phyloP scores from a whole-genome alignment of 2,888 invertebrate species.

The Andrena hattorfiana region DNA sequence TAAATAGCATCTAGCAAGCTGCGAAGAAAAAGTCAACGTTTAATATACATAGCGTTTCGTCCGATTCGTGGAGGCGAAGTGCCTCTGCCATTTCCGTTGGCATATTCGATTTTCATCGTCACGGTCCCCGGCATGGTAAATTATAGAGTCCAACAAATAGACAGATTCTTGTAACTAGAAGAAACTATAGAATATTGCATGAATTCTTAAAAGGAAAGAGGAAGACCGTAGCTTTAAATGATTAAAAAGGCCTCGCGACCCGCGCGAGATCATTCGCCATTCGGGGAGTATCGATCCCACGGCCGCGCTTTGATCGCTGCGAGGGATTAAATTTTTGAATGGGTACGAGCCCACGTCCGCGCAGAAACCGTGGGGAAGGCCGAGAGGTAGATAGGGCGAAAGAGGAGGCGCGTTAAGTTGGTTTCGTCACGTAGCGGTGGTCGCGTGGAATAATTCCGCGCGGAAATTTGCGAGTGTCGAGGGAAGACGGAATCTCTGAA shows the following conservation, averaged over 20 bases:
- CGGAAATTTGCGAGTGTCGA: constrained; percentile 21
- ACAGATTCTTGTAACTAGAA: too few species aligned
- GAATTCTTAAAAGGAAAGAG: not conserved
- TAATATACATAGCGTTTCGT: not conserved
- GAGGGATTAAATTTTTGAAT: constrained; percentile 24
- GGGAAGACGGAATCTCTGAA: constrained; percentile 15
- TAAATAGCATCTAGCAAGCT: constrained; percentile 12
- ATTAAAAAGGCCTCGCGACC: constrained; percentile 11
- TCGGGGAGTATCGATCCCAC: constrained; percentile 12
- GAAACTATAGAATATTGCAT: too few species aligned
- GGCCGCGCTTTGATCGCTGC: constrained; percentile 16
- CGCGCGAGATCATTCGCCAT: constrained; percentile 1
- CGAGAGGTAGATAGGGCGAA: too few species aligned
- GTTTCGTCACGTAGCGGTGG: constrained; percentile 38
- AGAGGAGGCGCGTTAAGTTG: not conserved
- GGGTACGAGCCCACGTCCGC: not conserved
- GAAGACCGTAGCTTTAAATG: constrained; percentile 6
- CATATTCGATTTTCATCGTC: too few species aligned
- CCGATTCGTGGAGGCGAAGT: not conserved
- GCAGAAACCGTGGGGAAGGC: not conserved
- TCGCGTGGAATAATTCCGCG: constrained; percentile 37
- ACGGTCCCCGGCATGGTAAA: too few species aligned
- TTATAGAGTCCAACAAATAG: too few species aligned
- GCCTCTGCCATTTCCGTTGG: too few species aligned
- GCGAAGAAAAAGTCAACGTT: not conserved